These are phyloP conservation scores for Diadema setosum DNA, from an alignment of 35 echinoderm and acorn worm species.

Conservation along the genomic window DNA sequence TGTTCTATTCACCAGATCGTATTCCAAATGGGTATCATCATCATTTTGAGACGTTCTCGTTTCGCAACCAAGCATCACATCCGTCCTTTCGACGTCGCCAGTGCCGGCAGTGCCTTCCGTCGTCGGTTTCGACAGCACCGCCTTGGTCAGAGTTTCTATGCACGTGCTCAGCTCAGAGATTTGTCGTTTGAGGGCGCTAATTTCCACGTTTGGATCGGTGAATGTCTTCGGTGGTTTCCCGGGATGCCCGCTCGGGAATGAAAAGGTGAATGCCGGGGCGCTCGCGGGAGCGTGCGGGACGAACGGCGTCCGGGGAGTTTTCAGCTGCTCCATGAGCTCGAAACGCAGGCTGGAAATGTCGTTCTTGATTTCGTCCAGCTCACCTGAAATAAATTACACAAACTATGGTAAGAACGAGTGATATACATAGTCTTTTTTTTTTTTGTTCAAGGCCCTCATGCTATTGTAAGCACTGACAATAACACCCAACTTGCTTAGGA, in stretches of 20 bases:
- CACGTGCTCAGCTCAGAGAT: background rate
- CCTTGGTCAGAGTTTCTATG: background rate
- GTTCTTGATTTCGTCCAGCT: constrained; percentile 97
- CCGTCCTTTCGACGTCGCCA: background rate
- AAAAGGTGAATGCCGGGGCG: background rate
- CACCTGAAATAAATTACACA: constrained; percentile 21
- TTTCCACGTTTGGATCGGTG: background rate
- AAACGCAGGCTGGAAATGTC: constrained; percentile 93
- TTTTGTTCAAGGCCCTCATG: background rate
- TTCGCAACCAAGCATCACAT: background rate
- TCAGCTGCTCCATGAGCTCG: constrained; percentile 80
- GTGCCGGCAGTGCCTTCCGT: background rate
- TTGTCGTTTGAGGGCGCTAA: background rate
- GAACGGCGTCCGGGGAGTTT: background rate
- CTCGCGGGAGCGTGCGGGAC: background rate
- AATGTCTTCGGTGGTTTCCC: background rate
- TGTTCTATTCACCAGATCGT: background rate
- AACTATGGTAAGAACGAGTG: background rate
- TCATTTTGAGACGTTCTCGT: too few relatives aligned
- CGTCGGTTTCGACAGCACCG: background rate
- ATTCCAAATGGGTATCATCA: background rate
- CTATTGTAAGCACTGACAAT: background rate
- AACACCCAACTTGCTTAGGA: background rate
- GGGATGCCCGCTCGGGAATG: background rate
- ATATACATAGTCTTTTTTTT: background rate